Conservation (phyloP, 2,888 invertebrate genomes). For the Dascillus cervinus region DNA sequence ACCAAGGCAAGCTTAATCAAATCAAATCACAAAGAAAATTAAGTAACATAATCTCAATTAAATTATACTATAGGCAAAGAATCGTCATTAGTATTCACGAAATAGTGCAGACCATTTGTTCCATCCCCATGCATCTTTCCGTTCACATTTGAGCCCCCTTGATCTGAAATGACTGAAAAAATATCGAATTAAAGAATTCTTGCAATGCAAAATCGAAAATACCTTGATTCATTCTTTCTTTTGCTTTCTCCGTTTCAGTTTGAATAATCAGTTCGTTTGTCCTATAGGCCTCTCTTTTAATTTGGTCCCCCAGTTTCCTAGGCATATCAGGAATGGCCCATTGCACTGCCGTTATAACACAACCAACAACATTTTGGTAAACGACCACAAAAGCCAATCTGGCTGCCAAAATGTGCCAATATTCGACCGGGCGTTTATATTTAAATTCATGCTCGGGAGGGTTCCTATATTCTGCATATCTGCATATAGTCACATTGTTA, state of each 20-base stretch:
- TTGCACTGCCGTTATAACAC: constrained; percentile 62
- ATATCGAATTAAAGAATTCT: too few species aligned
- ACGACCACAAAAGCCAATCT: constrained; percentile 67
- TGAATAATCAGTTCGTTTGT: constrained; percentile 68
- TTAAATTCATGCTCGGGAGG: constrained; percentile 44
- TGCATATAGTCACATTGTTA: constrained; percentile 42
- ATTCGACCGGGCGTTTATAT: constrained; percentile 57
- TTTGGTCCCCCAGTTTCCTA: constrained; percentile 58
- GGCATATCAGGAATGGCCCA: constrained; percentile 76
- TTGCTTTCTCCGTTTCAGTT: constrained; percentile 54
- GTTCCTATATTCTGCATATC: constrained; percentile 65
- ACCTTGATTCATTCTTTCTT: constrained; percentile 17
- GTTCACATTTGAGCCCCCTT: too few species aligned
- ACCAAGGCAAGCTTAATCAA: too few species aligned
- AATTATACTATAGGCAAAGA: too few species aligned
- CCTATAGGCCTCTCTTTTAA: constrained; percentile 63
- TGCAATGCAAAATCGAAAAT: constrained; percentile 5
- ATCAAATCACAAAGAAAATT: too few species aligned
- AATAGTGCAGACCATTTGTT: too few species aligned
- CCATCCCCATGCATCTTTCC: too few species aligned
- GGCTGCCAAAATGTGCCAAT: constrained; percentile 68
- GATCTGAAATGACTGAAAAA: too few species aligned
- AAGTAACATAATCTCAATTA: too few species aligned
- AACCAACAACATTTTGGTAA: constrained; percentile 71
- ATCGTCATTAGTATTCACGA: too few species aligned